phyloP scores from a whole-genome alignment of 2,888 invertebrate species.

The Caenorhabditis sp. region DNA sequence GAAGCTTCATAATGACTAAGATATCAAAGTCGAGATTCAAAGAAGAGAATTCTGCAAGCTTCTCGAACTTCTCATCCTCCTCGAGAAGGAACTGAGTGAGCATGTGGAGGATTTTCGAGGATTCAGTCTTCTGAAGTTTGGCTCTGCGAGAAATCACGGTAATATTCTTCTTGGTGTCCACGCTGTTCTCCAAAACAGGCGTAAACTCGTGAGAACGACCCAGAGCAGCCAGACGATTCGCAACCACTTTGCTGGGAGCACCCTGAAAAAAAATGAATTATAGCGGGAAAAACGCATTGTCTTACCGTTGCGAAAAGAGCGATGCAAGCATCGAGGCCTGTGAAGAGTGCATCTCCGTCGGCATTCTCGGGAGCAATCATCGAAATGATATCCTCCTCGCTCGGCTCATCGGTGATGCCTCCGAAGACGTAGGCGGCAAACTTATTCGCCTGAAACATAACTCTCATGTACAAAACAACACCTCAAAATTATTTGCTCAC shows the following conservation, averaged over 20 bases:
- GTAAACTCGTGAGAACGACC: conserved; percentile 5
- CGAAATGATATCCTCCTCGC: neutral
- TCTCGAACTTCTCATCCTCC: neutral
- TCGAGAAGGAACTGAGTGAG: neutral
- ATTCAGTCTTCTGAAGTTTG: conserved; percentile 19
- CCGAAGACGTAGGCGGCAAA: conserved; percentile 23
- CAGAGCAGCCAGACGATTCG: no score
- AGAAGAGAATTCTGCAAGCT: conserved; percentile 7
- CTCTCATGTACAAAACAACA: no score
- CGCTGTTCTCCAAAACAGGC: neutral
- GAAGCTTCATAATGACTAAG: conserved; percentile 17
- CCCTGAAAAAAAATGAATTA: no score
- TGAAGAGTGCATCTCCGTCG: neutral
- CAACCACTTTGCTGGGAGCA: no score
- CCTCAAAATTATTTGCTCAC: neutral
- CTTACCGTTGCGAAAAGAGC: conserved; percentile 5
- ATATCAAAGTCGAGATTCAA: conserved; percentile 40
- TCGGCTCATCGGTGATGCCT: neutral
- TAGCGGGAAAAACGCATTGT: no score
- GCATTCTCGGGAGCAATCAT: neutral
- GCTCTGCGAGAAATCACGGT: neutral
- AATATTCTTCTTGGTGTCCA: neutral
- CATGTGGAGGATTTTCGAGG: neutral
- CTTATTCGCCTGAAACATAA: conserved; percentile 24
- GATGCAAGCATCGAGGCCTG: conserved; percentile 19